These are phyloP conservation scores for Acrocyrtus sp. DNA, from an alignment of 2,888 invertebrate species.

Conservation along the genomic window DNA sequence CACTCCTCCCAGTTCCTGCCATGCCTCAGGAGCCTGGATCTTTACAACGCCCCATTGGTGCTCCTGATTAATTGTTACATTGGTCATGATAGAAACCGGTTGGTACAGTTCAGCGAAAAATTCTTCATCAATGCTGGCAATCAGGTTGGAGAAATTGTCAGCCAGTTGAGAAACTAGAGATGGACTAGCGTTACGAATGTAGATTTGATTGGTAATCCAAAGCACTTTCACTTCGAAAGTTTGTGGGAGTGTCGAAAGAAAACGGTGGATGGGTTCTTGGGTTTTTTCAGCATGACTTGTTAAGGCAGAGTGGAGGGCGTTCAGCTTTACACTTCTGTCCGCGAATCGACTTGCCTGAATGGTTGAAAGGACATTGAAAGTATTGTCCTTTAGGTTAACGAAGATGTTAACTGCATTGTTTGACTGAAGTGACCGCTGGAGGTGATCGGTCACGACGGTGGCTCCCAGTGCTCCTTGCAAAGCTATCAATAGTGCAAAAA, in stretches of 20 bases:
- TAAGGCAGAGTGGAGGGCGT: not conserved
- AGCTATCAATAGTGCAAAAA: not conserved
- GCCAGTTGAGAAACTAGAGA: constrained; percentile 12
- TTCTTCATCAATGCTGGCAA: constrained; percentile 35
- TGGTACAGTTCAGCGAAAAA: constrained; percentile 15
- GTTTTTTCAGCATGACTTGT: constrained; percentile 3
- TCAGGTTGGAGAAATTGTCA: not conserved
- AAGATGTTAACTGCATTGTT: constrained; percentile 13
- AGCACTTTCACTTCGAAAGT: constrained; percentile 5
- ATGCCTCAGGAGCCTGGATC: constrained; percentile 9
- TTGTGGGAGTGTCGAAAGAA: not conserved
- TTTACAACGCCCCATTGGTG: constrained; percentile 3
- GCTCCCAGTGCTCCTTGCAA: not conserved
- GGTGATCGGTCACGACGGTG: no score
- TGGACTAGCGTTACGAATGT: constrained; percentile 17
- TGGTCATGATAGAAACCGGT: not conserved
- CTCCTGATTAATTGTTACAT: no score
- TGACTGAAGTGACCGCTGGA: not conserved
- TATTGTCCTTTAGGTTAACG: constrained; percentile 11
- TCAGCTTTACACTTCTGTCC: not conserved
- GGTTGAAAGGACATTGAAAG: not conserved
- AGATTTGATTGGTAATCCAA: constrained; percentile 45
- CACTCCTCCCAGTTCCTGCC: not conserved
- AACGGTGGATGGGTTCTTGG: constrained; percentile 3
- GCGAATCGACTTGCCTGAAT: not conserved